These are phyloP conservation scores for Acipenser transmontanus DNA, from an alignment of 2,797 vertebrate genomes.

Conservation along the genomic window DNA sequence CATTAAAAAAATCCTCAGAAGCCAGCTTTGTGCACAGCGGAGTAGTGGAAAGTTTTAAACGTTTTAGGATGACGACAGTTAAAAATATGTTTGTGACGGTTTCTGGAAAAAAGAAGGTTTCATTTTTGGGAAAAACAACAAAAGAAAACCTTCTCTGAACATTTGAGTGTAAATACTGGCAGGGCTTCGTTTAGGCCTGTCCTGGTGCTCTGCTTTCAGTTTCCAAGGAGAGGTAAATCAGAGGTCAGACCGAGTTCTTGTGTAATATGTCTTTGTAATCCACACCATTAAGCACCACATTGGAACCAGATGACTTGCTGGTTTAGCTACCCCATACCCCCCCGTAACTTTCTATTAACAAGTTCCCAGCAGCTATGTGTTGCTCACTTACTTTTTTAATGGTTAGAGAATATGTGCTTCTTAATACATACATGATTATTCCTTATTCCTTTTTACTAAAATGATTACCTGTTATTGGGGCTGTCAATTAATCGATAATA, in stretches of 20 bases:
- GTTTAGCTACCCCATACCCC: constrained; percentile 37
- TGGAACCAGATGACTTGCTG: constrained; percentile 64
- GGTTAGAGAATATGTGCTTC: no score
- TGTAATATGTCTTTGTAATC: constrained; percentile 64
- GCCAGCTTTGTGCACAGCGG: no score
- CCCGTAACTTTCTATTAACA: constrained; percentile 14
- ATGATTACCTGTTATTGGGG: no score
- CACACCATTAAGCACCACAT: constrained; percentile 59
- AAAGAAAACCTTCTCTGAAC: constrained; percentile 25
- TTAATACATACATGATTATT: no score
- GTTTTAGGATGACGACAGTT: constrained; percentile 26
- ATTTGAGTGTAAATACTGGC: constrained; percentile 34
- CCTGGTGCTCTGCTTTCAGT: constrained; percentile 39
- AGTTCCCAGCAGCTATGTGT: no score
- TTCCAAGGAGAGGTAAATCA: constrained; percentile 49
- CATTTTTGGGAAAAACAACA: constrained; percentile 23
- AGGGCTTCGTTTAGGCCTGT: constrained; percentile 32
- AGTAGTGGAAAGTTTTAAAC: neutral
- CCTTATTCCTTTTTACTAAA: no score
- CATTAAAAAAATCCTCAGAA: no score
- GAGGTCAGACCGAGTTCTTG: constrained; percentile 63
- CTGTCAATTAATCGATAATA: no score
- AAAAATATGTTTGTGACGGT: constrained; percentile 27
- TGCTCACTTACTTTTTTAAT: no score
- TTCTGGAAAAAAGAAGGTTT: constrained; percentile 10